Conservation (phyloP, 2,888 invertebrate genomes). For the Latheticus oryzae region DNA sequence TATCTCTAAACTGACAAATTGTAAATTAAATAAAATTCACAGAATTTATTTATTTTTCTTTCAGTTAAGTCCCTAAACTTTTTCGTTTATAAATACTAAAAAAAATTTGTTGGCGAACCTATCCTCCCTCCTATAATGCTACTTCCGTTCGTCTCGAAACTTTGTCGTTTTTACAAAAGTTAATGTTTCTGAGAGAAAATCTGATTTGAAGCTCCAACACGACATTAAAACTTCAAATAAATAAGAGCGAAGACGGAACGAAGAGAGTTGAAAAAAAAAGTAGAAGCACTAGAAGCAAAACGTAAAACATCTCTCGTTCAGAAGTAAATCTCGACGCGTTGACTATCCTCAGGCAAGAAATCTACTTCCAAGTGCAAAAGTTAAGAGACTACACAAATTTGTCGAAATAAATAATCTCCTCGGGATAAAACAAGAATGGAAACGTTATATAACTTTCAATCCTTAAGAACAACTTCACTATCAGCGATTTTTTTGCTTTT, state of each 20-base stretch:
- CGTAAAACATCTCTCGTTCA: slow-evolving; percentile 25
- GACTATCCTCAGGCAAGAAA: slow-evolving; percentile 45
- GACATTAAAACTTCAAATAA: slow-evolving; percentile 42
- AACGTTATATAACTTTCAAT: slow-evolving; percentile 13
- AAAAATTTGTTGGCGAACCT: too few relatives aligned
- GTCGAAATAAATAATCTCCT: slow-evolving; percentile 49
- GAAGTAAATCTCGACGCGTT: slow-evolving; percentile 41
- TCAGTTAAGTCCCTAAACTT: too few relatives aligned
- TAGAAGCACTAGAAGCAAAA: slow-evolving; percentile 25
- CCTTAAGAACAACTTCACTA: slow-evolving; percentile 15
- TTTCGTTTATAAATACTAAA: too few relatives aligned
- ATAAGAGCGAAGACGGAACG: slow-evolving; percentile 34
- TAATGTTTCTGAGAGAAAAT: slow-evolving; percentile 44
- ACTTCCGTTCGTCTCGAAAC: slow-evolving; percentile 32
- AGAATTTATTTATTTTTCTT: too few relatives aligned
- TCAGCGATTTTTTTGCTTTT: too few relatives aligned
- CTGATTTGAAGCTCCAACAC: slow-evolving; percentile 46
- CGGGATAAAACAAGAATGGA: slow-evolving; percentile 45
- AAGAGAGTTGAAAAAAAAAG: slow-evolving; percentile 17
- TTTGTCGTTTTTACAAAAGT: slow-evolving; percentile 43
- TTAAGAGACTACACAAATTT: slow-evolving; percentile 48
- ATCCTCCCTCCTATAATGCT: too few relatives aligned
- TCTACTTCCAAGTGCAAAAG: slow-evolving; percentile 49
- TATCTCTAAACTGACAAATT: too few relatives aligned
- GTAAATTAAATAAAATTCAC: too few relatives aligned